A percentile compares a stretch with the other conserved stretches of the same genome.
Evolutionary conservation across 2,113 vertebrate species (phyloP).

Genomic region (Odobenus rosmarus): DNA sequence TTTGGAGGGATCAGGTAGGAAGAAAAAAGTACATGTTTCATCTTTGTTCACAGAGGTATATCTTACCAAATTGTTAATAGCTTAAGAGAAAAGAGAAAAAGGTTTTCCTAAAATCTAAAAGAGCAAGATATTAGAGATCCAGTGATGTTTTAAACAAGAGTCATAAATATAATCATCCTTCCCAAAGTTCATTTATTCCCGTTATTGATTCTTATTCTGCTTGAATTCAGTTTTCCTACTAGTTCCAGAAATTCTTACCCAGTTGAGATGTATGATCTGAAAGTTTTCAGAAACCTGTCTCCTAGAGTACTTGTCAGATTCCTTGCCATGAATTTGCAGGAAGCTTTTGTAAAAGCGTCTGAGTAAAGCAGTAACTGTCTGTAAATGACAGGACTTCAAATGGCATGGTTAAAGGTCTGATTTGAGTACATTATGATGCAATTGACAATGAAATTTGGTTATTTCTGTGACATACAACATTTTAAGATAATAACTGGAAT

Average conservation of each 20-base stretch:
- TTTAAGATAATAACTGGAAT: background rate
- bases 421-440: background rate
- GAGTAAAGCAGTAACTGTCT: background rate
- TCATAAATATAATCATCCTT: background rate
- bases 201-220: background rate
- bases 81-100: background rate
- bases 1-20: background rate
- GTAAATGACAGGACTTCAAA: background rate
- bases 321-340: background rate
- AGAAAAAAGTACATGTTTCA: background rate
- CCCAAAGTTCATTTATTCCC: background rate
- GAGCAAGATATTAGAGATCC: background rate
- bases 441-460: background rate
- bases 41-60: background rate
- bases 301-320: background rate
- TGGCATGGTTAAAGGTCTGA: background rate
- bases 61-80: background rate
- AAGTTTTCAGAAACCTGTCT: background rate
- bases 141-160: background rate
- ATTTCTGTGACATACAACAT: background rate
- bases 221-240: background rate
- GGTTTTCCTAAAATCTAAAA: background rate
- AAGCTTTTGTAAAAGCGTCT: background rate
- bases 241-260: background rate
- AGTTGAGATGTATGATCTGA: background rate